A percentile compares a stretch with the other conserved stretches of the same genome.
Conservation (phyloP, 2,797 vertebrate species). For the Lacerta bilineata region DNA sequence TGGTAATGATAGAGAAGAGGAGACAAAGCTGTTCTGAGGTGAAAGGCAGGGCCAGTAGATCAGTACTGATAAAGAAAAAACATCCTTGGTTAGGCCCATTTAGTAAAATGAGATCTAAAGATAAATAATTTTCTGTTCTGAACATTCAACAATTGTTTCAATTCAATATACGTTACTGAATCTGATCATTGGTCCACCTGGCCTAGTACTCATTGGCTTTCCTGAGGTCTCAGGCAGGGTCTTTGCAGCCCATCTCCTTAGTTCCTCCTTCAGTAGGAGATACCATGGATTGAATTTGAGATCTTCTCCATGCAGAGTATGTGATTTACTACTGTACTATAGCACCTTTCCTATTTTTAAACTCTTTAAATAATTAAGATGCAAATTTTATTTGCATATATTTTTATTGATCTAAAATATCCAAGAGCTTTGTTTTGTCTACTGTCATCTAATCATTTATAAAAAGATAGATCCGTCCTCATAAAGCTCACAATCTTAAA, state of each 20-base stretch:
- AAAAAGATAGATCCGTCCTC: neutral
- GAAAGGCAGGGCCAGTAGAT: neutral
- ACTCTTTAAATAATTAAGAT: neutral
- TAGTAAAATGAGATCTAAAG: neutral
- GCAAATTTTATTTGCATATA: neutral
- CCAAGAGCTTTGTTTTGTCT: neutral
- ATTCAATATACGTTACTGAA: neutral
- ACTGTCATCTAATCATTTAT: neutral
- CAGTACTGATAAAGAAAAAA: neutral
- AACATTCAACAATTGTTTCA: constrained; percentile 26
- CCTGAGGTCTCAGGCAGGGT: neutral
- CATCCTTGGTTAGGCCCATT: neutral
- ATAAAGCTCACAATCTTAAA: neutral
- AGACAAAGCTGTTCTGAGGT: neutral
- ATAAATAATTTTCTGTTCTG: neutral
- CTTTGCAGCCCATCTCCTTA: constrained; percentile 12
- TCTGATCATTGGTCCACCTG: neutral
- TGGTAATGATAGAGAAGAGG: constrained; percentile 55
- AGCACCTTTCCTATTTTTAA: neutral
- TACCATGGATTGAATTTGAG: neutral
- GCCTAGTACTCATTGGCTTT: neutral
- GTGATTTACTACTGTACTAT: neutral
- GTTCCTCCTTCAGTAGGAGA: neutral
- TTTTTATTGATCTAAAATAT: neutral
- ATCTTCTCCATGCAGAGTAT: neutral